Evolutionary conservation across 1,140 invertebrate species (phyloP).

Genomic region (Brachionus plicatilis): DNA sequence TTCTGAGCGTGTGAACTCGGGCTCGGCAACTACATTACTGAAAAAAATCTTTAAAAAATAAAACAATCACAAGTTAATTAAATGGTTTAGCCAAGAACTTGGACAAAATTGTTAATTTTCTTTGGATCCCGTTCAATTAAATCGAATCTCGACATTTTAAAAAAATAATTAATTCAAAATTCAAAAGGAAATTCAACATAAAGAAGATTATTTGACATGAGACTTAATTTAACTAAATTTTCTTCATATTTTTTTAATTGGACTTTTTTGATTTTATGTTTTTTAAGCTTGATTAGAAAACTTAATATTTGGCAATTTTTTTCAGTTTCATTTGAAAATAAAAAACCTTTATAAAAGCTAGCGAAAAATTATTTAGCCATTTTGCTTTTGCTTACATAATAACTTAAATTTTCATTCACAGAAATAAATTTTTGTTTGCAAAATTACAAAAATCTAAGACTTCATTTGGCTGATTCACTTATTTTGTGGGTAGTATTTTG

Average conservation of each 20-base stretch:
- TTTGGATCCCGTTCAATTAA: slow-evolving; percentile 23
- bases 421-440: neutral
- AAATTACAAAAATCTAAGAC: neutral
- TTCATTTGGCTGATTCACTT: neutral
- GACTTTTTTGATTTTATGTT: neutral
- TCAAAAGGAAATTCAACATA: neutral
- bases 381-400: neutral
- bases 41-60: neutral
- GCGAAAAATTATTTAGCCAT: neutral
- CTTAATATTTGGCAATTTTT: neutral
- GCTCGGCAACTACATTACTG: slow-evolving; percentile 3
- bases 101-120: neutral
- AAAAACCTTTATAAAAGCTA: neutral
- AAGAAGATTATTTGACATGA: neutral
- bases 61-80: neutral
- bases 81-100: neutral
- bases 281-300: neutral
- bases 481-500: neutral
- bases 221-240: no score
- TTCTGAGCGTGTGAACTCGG: neutral
- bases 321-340: no score
- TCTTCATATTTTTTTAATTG: no score
- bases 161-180: neutral
- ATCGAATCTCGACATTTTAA: neutral
- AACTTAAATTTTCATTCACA: neutral